Evolutionary conservation across 2,888 invertebrate species (phyloP), one percentile per base, ranked within the genome.

Genomic region (Pycnomerus fuliginosus): DNA sequence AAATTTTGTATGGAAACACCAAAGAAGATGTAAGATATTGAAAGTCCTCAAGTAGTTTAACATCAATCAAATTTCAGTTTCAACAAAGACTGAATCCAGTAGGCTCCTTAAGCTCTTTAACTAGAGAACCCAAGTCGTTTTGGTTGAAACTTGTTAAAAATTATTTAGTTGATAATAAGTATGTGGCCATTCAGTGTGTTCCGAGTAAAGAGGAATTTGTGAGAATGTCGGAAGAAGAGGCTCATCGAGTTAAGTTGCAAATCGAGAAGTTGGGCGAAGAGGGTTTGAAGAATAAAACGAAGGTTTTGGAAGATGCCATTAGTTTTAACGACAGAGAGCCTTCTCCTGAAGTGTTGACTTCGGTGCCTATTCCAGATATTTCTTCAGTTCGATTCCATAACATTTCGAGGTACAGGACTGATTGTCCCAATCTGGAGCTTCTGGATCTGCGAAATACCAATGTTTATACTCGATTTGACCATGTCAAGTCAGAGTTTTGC

Each of bases 401-500:
- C 41, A 77, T 73, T 12, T 50, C 46, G 2, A 53, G 72, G 16
- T 80, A 74, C 52, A 70, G 72, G 8, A 73, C 75, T 13, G 74
- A 71, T 25, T 65, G 66, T 8, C 31, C 36, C 5, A 49, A 74
- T 20, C 74, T 74, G 38, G 73, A 75, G 55, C 76, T 79, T 0
- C 70, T 80, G 58, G 77, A 83, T 64, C 72, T 87, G 7, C 68
- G 71, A 1, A 74, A 82, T 31, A 69, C 90, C 28, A 90, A 91
- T 0, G 73, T 90, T 12, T 85, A 81, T 62, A 82, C 90, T 1
- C 83, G 88, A 53, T 76, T 90, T 33, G 88, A 91, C 72, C 83
- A 88, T 66, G 74, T 91, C 32, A 83, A 86, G 53, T 87, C 89
- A 1, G 88, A 87, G 70, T 92, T 93, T 70, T 83, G 90, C 51